phyloP scores from a whole-genome alignment of 1,140 invertebrate species.

The Hetaerina americana region DNA sequence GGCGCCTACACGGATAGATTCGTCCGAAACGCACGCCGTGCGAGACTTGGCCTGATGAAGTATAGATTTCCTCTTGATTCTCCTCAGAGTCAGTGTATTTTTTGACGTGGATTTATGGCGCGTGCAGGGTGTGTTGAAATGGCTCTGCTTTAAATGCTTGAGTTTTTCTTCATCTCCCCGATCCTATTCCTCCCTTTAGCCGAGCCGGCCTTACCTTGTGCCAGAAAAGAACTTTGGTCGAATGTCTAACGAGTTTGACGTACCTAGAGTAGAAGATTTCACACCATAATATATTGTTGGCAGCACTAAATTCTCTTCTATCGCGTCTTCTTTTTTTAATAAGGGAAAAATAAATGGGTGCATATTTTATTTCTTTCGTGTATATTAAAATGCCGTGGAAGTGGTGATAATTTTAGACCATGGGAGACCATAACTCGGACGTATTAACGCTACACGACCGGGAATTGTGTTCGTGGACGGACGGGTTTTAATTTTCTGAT shows the following conservation, averaged over 20 bases:
- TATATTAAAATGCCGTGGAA: no score
- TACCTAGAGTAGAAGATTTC: background rate
- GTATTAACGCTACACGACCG: no score
- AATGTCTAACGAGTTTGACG: background rate
- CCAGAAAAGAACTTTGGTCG: background rate
- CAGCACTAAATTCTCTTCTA: no score
- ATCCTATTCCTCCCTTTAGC: no score
- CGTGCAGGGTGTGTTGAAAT: background rate
- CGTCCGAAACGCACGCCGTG: background rate
- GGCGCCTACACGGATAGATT: background rate
- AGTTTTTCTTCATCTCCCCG: background rate
- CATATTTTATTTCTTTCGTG: no score
- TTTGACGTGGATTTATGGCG: background rate
- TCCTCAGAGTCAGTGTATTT: background rate
- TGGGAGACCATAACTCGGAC: no score
- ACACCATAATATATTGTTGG: background rate
- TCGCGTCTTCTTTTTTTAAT: no score
- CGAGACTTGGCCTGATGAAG: background rate
- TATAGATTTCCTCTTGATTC: background rate
- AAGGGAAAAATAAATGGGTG: no score
- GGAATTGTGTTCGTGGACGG: no score
- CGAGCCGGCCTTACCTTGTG: background rate
- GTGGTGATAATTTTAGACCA: no score
- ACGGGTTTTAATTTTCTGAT: no score
- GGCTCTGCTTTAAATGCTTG: background rate